Evolutionary conservation across 2,888 invertebrate genomes (phyloP).

Genomic region (Drosophila neotestacea): DNA sequence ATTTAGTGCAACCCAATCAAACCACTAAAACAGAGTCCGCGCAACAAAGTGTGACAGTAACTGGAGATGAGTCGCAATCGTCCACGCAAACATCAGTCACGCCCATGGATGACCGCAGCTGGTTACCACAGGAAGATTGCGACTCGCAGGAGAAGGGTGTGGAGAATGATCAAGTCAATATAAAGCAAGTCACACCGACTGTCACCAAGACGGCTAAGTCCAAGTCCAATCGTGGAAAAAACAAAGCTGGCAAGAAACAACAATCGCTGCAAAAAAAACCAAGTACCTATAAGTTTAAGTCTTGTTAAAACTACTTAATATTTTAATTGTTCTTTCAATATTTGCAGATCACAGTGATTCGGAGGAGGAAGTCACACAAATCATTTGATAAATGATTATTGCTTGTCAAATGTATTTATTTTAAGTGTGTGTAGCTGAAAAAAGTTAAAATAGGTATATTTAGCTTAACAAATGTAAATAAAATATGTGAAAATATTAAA

Average conservation of each 20-base stretch:
- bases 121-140: slow-evolving; percentile 49
- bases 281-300: slow-evolving; percentile 3
- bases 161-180: not conserved
- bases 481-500: not conserved
- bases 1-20: not conserved
- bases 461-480: not conserved
- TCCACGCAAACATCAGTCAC: not conserved
- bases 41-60: slow-evolving; percentile 5
- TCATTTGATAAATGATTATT: slow-evolving; percentile 20
- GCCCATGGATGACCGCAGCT: slow-evolving; percentile 38
- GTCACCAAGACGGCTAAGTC: slow-evolving; percentile 25
- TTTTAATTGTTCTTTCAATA: not conserved
- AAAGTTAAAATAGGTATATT: not conserved
- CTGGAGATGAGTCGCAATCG: not conserved
- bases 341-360: slow-evolving; percentile 66
- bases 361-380: slow-evolving; percentile 60
- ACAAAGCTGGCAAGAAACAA: slow-evolving; percentile 43
- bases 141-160: slow-evolving; percentile 1
- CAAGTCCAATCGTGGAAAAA: slow-evolving; percentile 38
- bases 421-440: slow-evolving; percentile 6
- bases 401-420: not conserved
- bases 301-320: not conserved
- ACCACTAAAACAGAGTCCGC: not conserved
- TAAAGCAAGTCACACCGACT: not conserved
- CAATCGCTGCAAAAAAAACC: slow-evolving; percentile 14